phyloP scores from a whole-genome alignment of 1,140 invertebrate species.

The Dreissena rostriformis region DNA sequence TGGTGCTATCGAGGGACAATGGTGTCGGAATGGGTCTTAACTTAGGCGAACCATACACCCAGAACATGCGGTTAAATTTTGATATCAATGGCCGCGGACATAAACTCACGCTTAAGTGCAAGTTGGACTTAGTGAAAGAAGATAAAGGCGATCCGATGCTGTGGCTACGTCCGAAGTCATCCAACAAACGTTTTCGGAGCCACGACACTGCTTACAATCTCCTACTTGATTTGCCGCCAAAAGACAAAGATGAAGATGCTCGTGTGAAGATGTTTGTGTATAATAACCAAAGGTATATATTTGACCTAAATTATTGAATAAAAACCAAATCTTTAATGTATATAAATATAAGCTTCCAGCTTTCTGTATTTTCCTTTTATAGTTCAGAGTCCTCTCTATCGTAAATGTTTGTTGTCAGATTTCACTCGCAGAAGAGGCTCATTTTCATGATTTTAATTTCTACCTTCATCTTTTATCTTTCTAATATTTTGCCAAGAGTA shows the following conservation, averaged over 20 bases:
- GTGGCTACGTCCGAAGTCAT: slow-evolving; percentile 63
- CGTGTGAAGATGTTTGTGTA: slow-evolving; percentile 60
- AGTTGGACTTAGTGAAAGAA: slow-evolving; percentile 57
- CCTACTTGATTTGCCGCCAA: slow-evolving; percentile 61
- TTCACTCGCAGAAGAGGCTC: too few species aligned
- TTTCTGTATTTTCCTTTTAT: too few species aligned
- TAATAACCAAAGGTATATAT: slow-evolving; percentile 61
- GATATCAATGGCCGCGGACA: slow-evolving; percentile 64
- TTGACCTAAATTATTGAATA: too few species aligned
- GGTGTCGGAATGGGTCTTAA: slow-evolving; percentile 65
- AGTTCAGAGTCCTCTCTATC: too few species aligned
- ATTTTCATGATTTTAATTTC: too few species aligned
- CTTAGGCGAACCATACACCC: slow-evolving; percentile 54
- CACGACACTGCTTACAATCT: slow-evolving; percentile 52
- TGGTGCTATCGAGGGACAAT: slow-evolving; percentile 64
- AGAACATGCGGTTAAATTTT: slow-evolving; percentile 66
- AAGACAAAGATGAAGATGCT: slow-evolving; percentile 54
- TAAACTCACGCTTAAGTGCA: slow-evolving; percentile 63
- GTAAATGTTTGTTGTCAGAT: too few species aligned
- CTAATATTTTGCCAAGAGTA: too few species aligned
- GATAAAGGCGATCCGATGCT: slow-evolving; percentile 60
- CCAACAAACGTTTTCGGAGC: slow-evolving; percentile 64
- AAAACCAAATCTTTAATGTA: too few species aligned
- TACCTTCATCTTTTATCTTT: too few species aligned
- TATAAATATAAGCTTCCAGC: too few species aligned